phyloP scores from a whole-genome alignment of 2,888 invertebrate genomes.

The Eupeodes luniger region DNA sequence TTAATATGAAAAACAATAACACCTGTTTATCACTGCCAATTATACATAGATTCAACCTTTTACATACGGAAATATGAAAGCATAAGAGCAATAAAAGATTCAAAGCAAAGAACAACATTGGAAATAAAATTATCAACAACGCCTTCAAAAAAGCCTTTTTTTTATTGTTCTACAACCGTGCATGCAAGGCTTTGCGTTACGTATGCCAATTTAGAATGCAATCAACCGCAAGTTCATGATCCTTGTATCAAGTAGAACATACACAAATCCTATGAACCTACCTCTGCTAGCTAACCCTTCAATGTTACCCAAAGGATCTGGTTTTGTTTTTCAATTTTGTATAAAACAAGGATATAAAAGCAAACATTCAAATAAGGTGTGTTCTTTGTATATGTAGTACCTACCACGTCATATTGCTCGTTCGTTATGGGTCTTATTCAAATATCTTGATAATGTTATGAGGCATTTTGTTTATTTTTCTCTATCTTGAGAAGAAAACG shows the following conservation, averaged over 20 bases:
- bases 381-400: conserved; percentile 27
- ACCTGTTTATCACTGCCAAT: conserved; percentile 63
- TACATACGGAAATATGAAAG: background rate
- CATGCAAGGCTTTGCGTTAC: background rate
- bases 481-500: conserved; percentile 23
- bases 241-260: conserved; percentile 64
- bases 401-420: conserved; percentile 56
- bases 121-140: conserved; percentile 28
- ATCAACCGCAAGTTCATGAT: conserved; percentile 75
- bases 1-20: conserved; percentile 56
- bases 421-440: conserved; percentile 74
- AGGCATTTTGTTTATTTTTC: conserved; percentile 66
- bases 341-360: conserved; percentile 14
- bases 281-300: conserved; percentile 12
- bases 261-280: conserved; percentile 7
- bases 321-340: conserved; percentile 49
- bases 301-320: conserved; percentile 47
- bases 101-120: conserved; percentile 38
- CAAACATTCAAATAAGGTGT: conserved; percentile 49
- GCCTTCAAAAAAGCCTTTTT: conserved; percentile 18
- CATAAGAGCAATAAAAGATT: conserved; percentile 26
- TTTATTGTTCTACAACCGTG: conserved; percentile 21
- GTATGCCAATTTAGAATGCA: conserved; percentile 72
- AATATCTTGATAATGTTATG: conserved; percentile 75
- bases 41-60: conserved; percentile 33